Percentiles rank a stretch among this genome's conserved stretches.
These are phyloP conservation scores for Drosophila neoperkinsi DNA, from an alignment of 2,888 invertebrate species.

Conservation along the genomic window DNA sequence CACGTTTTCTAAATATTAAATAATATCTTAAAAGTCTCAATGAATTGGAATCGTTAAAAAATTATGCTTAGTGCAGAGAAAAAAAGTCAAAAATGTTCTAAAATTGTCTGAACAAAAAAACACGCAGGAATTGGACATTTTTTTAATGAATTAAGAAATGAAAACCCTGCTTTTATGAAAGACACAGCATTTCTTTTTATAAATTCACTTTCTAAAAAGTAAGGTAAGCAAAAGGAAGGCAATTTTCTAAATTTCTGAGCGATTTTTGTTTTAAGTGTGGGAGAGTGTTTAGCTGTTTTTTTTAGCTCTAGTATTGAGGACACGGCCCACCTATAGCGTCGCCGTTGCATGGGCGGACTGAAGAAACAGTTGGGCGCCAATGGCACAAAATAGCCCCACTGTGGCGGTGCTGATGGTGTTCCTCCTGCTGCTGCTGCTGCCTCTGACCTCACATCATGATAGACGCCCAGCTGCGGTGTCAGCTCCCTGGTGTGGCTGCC, in stretches of 20 bases:
- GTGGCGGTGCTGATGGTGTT: slow-evolving; percentile 81
- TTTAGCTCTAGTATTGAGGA: slow-evolving; percentile 2
- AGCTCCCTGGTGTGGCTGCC: slow-evolving; percentile 59
- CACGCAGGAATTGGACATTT: too few species aligned
- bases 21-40: too few species aligned
- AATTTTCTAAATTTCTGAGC: neutral
- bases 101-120: neutral
- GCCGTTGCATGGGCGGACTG: slow-evolving; percentile 83
- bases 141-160: neutral
- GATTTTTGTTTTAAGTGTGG: neutral
- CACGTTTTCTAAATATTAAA: neutral
- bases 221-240: neutral
- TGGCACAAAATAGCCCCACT: slow-evolving; percentile 88
- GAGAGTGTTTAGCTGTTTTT: neutral
- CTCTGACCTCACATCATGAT: slow-evolving; percentile 66
- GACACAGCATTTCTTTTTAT: neutral
- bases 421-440: slow-evolving; percentile 52
- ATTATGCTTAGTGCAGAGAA: too few species aligned
- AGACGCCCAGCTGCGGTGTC: slow-evolving; percentile 76
- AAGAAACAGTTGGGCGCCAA: slow-evolving; percentile 85
- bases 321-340: slow-evolving; percentile 77
- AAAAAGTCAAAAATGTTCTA: too few species aligned
- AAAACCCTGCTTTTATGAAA: neutral
- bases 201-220: neutral
- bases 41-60: too few species aligned